A percentile compares a stretch with the other conserved stretches of the same genome.
These are phyloP conservation scores for Triops cancriformis DNA, from an alignment of 1,140 invertebrate species.

Conservation along the genomic window DNA sequence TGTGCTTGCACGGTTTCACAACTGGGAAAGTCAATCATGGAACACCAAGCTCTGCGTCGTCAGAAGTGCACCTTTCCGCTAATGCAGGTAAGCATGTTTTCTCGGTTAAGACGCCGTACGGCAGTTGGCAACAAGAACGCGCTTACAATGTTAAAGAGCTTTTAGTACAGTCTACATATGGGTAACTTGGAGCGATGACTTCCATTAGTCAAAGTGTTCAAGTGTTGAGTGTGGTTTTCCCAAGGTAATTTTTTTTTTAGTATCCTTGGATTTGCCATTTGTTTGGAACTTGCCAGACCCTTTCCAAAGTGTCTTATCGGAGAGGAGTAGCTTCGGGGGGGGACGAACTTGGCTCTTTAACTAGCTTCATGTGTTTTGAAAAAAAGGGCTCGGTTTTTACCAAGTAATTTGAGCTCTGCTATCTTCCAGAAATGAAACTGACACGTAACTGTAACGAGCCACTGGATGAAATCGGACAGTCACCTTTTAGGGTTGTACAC, in stretches of 20 bases:
- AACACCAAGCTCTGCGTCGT: not conserved
- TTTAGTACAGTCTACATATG: too few relatives aligned
- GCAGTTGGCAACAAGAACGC: not conserved
- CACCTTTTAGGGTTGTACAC: not conserved
- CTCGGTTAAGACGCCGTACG: not conserved
- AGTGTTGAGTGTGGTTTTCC: too few relatives aligned
- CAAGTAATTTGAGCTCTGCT: not conserved
- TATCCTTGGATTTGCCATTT: not conserved
- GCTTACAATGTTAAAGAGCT: not conserved
- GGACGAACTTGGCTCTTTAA: too few relatives aligned
- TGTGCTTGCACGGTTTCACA: not conserved
- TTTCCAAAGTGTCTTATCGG: too few relatives aligned
- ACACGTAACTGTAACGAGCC: not conserved
- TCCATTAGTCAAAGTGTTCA: too few relatives aligned
- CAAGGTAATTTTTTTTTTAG: too few relatives aligned
- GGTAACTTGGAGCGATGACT: too few relatives aligned
- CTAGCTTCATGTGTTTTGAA: not conserved
- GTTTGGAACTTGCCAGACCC: not conserved
- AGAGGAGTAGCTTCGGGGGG: too few relatives aligned
- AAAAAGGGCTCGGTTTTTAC: not conserved
- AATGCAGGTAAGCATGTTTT: not conserved
- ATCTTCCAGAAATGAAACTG: not conserved
- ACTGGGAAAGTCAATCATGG: not conserved
- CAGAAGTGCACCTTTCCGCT: constrained; percentile 3
- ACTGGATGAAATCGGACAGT: not conserved